These are phyloP conservation scores for Periplaneta americana DNA, from an alignment of 1,140 invertebrate genomes.

Conservation along the genomic window DNA sequence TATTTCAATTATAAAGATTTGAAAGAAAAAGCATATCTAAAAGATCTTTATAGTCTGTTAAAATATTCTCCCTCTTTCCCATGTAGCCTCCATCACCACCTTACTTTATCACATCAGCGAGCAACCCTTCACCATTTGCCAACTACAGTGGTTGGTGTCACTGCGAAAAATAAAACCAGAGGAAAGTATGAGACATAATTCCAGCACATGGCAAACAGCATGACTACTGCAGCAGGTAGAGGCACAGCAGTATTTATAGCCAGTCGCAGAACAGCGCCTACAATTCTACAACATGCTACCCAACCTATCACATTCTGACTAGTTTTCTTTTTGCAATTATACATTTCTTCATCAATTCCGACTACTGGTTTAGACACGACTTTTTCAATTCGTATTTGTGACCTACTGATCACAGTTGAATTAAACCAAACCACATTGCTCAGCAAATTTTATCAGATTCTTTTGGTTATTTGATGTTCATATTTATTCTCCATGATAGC, in stretches of 20 bases:
- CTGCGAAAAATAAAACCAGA: neutral
- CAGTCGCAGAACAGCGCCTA: neutral
- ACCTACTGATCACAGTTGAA: too few relatives aligned
- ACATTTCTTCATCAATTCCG: too few relatives aligned
- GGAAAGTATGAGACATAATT: neutral
- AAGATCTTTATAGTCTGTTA: neutral
- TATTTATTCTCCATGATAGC: too few relatives aligned
- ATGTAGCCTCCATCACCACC: neutral
- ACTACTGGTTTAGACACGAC: too few relatives aligned
- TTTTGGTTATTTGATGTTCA: too few relatives aligned
- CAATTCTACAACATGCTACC: neutral
- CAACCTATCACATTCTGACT: neutral
- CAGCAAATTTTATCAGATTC: too few relatives aligned
- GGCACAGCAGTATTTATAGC: neutral
- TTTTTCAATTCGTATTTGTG: too few relatives aligned
- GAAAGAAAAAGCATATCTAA: neutral
- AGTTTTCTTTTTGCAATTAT: too few relatives aligned
- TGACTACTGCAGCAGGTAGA: neutral
- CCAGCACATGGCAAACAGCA: neutral
- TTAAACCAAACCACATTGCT: too few relatives aligned
- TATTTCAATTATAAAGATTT: neutral
- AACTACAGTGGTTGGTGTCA: neutral
- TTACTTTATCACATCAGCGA: neutral
- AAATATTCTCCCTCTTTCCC: neutral
- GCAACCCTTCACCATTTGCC: slow-evolving; percentile 5